Evolutionary conservation across 2,888 invertebrate genomes (phyloP).

Genomic region (Orthonychiurus folsomi): DNA sequence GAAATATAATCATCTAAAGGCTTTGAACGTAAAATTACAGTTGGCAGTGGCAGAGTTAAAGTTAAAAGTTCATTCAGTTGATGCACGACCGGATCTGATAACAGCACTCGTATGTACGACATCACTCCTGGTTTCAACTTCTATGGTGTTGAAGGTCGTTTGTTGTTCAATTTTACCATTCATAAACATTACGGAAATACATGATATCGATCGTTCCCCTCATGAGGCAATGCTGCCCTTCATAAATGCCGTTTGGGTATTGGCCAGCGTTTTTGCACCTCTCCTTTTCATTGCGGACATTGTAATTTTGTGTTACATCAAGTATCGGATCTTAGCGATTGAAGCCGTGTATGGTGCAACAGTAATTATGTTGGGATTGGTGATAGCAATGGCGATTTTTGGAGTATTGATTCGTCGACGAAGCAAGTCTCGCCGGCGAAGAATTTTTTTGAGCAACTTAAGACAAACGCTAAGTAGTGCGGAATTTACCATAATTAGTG

Average conservation of each 20-base stretch:
- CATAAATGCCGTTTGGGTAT: slow-evolving; percentile 6
- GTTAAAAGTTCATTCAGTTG: slow-evolving; percentile 6
- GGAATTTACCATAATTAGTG: too few relatives aligned
- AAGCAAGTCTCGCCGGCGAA: too few relatives aligned
- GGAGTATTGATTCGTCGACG: slow-evolving; percentile 3
- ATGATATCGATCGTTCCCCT: slow-evolving; percentile 8
- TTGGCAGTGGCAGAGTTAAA: slow-evolving; percentile 10
- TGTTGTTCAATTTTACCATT: slow-evolving; percentile 5
- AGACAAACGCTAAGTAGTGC: too few relatives aligned
- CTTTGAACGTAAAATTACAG: neutral
- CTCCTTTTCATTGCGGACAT: slow-evolving; percentile 4
- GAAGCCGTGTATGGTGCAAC: slow-evolving; percentile 8
- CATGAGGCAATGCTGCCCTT: slow-evolving; percentile 7
- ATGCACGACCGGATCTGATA: slow-evolving; percentile 1
- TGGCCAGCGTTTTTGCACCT: neutral
- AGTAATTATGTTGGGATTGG: neutral
- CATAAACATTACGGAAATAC: neutral
- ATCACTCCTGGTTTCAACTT: slow-evolving; percentile 5
- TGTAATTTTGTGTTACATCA: neutral
- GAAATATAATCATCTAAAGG: too few relatives aligned
- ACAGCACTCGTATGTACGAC: slow-evolving; percentile 9
- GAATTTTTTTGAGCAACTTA: too few relatives aligned
- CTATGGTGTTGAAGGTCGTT: slow-evolving; percentile 8
- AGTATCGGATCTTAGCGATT: neutral
- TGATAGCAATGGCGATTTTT: slow-evolving; percentile 1